Evolutionary conservation across 1,140 invertebrate species (phyloP), one percentile per base, ranked within the genome.

Genomic region (Mactra quadrangularis): DNA sequence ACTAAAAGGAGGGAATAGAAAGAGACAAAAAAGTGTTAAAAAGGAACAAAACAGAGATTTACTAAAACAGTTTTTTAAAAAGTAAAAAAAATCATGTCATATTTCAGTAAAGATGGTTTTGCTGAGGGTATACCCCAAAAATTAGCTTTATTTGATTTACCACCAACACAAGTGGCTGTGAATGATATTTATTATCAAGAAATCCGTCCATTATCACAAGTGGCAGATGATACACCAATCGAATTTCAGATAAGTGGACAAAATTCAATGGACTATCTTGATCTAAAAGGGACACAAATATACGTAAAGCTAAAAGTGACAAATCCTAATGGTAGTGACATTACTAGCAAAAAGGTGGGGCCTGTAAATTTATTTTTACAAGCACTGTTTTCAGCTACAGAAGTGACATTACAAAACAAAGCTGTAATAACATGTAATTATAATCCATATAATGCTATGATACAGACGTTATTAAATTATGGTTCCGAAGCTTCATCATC

Each of bases 261-360:
- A 53, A 86, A 86, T 71, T 77, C 68, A 9, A 79, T 83, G 81
- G 68, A 86, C 25, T 83, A 64, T 59, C 1, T 83, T 13, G 66
- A 86, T 59, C 50, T 86, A 19, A 83, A 86, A 50, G 22, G 35
- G 1, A 64, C 74, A 4, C 47, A 68, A 31, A 13, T 84, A 17
- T 62, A 82, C 31, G 66, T 82, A 3, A 84, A 79, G 41, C 15
- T 53, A 17, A 86, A 81, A 79, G 66, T 86, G 1, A 29, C 31
- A 41, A 57, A 78, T 0, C 33, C 27, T 11, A 47, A 83, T 38
- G 81, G 70, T n/a, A 38, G 66, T 27, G 29, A 38, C 41, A n/a
- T 86, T 17, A 27, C 4, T 41, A 33, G 22, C n/a, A 74, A 85
- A 25, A 62, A 82, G 38, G 52, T 74, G 17, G 78, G 68, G 45